These are phyloP conservation scores for Montipora capitata DNA, from an alignment of 92 coral and sea anemone species.

Conservation along the genomic window DNA sequence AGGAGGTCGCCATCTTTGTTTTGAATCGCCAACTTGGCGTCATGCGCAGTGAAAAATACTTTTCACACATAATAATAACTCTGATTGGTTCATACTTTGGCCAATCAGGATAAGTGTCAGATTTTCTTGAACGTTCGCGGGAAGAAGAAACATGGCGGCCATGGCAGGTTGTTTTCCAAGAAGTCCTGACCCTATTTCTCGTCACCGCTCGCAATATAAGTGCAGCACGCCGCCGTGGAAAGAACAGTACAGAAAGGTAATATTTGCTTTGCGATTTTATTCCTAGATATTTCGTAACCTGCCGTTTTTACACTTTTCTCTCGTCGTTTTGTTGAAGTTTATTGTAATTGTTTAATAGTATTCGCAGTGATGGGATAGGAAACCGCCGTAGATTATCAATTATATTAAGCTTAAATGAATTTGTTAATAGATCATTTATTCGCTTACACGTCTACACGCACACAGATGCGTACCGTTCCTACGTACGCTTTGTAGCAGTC, in stretches of 20 bases:
- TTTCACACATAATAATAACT: background rate
- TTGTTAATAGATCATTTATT: no score
- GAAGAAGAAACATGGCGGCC: conserved; percentile 88
- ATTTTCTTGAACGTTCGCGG: conserved; percentile 62
- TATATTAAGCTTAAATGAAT: no score
- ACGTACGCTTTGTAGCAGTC: no score
- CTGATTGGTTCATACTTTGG: conserved; percentile 50
- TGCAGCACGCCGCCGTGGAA: conserved; percentile 99
- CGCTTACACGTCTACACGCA: no score
- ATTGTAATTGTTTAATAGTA: no score
- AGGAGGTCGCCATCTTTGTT: conserved; percentile 90
- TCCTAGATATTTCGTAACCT: background rate
- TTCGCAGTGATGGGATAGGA: no score
- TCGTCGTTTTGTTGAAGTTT: no score
- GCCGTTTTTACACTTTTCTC: no score
- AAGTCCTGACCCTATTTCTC: conserved; percentile 84
- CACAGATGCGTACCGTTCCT: no score
- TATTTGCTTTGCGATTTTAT: background rate
- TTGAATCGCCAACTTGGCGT: conserved; percentile 47
- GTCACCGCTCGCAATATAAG: conserved; percentile 93
- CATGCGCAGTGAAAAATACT: conserved; percentile 41
- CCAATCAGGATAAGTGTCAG: conserved; percentile 63
- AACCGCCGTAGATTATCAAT: no score
- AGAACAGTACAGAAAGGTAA: conserved; percentile 96
- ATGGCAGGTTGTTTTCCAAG: conserved; percentile 63